Percentiles rank a stretch among this genome's conserved stretches.
Evolutionary conservation across 2,113 vertebrate genomes (phyloP).

Genomic region (Albula glossodonta): DNA sequence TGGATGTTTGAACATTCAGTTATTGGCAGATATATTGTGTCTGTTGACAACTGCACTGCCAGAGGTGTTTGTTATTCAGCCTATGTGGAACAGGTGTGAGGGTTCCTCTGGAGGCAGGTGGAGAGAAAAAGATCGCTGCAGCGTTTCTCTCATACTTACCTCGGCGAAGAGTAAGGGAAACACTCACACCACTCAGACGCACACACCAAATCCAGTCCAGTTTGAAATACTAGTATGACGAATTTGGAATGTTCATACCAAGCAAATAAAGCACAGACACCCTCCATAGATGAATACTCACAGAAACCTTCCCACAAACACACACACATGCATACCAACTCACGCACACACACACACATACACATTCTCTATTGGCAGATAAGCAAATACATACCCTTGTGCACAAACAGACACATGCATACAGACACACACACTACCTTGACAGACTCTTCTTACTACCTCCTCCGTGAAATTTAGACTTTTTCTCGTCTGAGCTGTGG

Average conservation of each 20-base stretch:
- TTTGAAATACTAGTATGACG: too few relatives aligned
- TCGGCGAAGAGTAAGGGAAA: background rate
- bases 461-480: conserved; percentile 14
- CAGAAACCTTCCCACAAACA: background rate
- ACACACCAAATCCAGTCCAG: conserved; percentile 9
- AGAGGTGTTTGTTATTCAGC: conserved; percentile 5
- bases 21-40: conserved; percentile 35
- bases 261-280: too few relatives aligned
- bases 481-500: conserved; percentile 31
- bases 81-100: conserved; percentile 1
- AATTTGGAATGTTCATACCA: too few relatives aligned
- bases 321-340: background rate
- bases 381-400: conserved; percentile 5
- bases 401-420: background rate
- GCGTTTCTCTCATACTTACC: conserved; percentile 4
- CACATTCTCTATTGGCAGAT: conserved; percentile 15
- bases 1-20: conserved; percentile 21
- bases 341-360: conserved; percentile 10
- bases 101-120: conserved; percentile 24
- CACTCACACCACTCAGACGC: background rate
- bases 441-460: background rate
- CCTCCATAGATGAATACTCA: too few relatives aligned
- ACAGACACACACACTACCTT: background rate
- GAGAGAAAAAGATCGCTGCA: background rate
- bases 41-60: conserved; percentile 17